Evolutionary conservation across 2,113 vertebrate genomes (phyloP).

Genomic region (Polypterus bichir): DNA sequence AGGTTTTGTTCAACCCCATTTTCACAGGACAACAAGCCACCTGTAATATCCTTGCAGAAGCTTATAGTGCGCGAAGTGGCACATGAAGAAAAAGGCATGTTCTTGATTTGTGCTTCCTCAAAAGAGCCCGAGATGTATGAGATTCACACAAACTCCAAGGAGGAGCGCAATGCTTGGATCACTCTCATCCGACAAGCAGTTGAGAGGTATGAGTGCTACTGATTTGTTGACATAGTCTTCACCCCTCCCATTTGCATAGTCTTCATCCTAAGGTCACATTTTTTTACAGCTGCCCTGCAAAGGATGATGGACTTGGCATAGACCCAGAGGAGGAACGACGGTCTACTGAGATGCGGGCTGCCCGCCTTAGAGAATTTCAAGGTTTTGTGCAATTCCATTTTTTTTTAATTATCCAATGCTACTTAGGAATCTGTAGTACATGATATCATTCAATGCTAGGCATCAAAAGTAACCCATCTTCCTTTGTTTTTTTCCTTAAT

Average conservation of each 20-base stretch:
- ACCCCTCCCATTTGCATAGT: not conserved
- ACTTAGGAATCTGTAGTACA: no score
- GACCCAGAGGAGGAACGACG: constrained; percentile 64
- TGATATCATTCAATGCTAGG: no score
- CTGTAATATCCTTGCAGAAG: constrained; percentile 84
- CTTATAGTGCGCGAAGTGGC: constrained; percentile 91
- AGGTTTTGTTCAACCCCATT: not conserved
- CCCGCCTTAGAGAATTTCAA: constrained; percentile 70
- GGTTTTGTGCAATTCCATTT: constrained; percentile 38
- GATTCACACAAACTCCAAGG: constrained; percentile 80
- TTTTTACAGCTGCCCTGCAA: constrained; percentile 66
- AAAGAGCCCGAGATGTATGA: constrained; percentile 93
- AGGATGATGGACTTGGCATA: constrained; percentile 58
- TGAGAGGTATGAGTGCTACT: constrained; percentile 58
- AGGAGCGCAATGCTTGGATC: constrained; percentile 90
- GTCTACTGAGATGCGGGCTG: constrained; percentile 37
- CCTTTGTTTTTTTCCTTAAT: not conserved
- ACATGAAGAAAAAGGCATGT: constrained; percentile 92
- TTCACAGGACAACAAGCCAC: constrained; percentile 78
- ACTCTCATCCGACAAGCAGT: constrained; percentile 73
- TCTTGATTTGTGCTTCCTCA: constrained; percentile 85
- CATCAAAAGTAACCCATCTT: not conserved
- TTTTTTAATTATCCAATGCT: no score
- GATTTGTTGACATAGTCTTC: not conserved
- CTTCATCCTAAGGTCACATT: not conserved